Base-by-base conservation (phyloP, 2,888 invertebrate species). In the Brachyptera putata region DNA sequence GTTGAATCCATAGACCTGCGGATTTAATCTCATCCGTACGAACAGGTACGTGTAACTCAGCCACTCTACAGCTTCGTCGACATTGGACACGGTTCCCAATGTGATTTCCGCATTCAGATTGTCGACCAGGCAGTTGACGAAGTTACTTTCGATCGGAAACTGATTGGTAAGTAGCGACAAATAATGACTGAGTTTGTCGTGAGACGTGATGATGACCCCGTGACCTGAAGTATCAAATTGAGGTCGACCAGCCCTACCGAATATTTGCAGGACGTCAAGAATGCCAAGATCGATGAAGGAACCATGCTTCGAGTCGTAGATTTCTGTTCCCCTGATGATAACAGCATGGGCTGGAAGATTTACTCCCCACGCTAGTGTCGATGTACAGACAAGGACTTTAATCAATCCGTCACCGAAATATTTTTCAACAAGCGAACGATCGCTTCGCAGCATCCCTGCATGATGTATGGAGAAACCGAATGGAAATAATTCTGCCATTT, bases 351-450 rank as follows among this genome's bases (percentile, higher is more conserved):
- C 99, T 0, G 99, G 99, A 65, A 99, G 80, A 78, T 99, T 99
- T 3, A 99, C 98, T 67, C 99, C 99, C 99, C 99, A 99, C 24
- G 99, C 99, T 26, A 99, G 79, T 0, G 99, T 99, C 0, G 99
- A 92, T 0, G 99, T 99, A 73, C 98, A 98, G 7, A 95, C 91
- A 1, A 99, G 77, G 0, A 91, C 94, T 72, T 87, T 91, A 62
- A 95, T 85, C 64, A 87, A 82, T 0, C 97, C 97, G 60, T 89
- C 89, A 0, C 87, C 77, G 72, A 99, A 99, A 69, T 89, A 88
- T 72, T 89, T 90, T 74, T 99, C 98, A 0, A 93, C 90, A 76
- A 92, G 77, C 70, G 86, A 83, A 66, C 86, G 83, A 76, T 99
- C 99, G 60, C 84, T 81, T 61, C 97, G 82, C 58, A 93, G 73